phyloP scores from a whole-genome alignment of 2,797 vertebrate species.

The Vultur gryphus region DNA sequence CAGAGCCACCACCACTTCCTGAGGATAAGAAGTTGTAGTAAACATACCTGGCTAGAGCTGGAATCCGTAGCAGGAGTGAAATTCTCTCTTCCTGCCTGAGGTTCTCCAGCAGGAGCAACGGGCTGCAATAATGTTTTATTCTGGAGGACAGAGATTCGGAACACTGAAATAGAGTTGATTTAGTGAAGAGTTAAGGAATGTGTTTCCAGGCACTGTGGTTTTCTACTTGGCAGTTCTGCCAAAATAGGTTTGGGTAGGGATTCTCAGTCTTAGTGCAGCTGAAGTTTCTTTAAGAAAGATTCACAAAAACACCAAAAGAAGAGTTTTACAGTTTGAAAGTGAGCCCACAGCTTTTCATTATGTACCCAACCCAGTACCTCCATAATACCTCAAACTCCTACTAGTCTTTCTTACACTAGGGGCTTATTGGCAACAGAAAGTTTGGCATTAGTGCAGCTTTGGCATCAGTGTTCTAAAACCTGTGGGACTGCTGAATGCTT shows the following conservation, averaged over 20 bases:
- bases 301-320: background rate
- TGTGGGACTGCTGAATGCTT: background rate
- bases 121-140: background rate
- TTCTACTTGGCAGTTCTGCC: background rate
- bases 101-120: background rate
- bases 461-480: background rate
- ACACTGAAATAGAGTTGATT: background rate
- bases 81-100: background rate
- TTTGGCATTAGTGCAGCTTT: background rate
- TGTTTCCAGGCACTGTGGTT: background rate
- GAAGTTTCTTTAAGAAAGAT: background rate
- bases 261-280: background rate
- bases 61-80: background rate
- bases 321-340: background rate
- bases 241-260: background rate
- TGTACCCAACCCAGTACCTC: background rate
- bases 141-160: background rate
- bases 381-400: background rate
- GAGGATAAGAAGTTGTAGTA: background rate
- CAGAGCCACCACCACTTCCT: background rate
- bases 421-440: background rate
- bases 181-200: background rate
- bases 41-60: background rate
- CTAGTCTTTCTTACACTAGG: background rate
- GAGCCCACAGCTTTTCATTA: background rate